These are phyloP conservation scores for Eurystomus glaucurus DNA, from an alignment of 2,797 vertebrate species.

Conservation along the genomic window DNA sequence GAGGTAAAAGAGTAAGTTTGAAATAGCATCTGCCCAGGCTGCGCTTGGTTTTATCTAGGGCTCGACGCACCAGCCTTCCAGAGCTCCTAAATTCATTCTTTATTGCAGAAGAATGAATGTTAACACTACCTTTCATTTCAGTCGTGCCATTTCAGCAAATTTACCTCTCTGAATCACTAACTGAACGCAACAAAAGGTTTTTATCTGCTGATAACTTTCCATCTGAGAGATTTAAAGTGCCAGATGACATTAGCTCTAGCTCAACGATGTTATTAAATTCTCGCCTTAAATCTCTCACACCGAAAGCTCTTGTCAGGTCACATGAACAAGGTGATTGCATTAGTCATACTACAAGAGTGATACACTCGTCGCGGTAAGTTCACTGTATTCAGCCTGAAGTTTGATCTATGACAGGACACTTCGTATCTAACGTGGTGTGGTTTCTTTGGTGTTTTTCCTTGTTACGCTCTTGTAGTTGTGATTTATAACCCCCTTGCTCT, in stretches of 20 bases:
- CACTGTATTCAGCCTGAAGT: slow-evolving; percentile 22
- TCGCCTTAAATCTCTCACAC: slow-evolving; percentile 66
- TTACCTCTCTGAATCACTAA: slow-evolving; percentile 60
- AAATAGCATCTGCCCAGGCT: neutral
- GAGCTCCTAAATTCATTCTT: slow-evolving; percentile 61
- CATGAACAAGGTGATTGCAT: slow-evolving; percentile 48
- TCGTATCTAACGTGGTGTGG: neutral
- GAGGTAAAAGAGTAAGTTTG: neutral
- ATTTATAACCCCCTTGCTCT: neutral
- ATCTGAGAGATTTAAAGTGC: slow-evolving; percentile 71
- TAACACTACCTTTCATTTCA: slow-evolving; percentile 58
- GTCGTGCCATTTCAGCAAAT: slow-evolving; percentile 47
- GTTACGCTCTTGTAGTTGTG: neutral
- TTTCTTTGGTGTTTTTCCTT: neutral
- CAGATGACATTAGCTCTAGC: slow-evolving; percentile 63
- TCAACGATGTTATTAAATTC: slow-evolving; percentile 73
- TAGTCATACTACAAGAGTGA: slow-evolving; percentile 47
- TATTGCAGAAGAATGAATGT: slow-evolving; percentile 49
- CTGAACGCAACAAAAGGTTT: slow-evolving; percentile 70
- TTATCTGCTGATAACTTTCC: slow-evolving; percentile 69
- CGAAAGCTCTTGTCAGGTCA: slow-evolving; percentile 69
- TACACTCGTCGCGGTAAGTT: slow-evolving; percentile 22
- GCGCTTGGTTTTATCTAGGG: neutral
- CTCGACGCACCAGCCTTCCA: neutral
- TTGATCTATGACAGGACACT: slow-evolving; percentile 21